Percentiles rank a stretch among this genome's conserved stretches.
Conservation (phyloP, 2,888 invertebrate genomes). For the Pilophorus perplexus region DNA sequence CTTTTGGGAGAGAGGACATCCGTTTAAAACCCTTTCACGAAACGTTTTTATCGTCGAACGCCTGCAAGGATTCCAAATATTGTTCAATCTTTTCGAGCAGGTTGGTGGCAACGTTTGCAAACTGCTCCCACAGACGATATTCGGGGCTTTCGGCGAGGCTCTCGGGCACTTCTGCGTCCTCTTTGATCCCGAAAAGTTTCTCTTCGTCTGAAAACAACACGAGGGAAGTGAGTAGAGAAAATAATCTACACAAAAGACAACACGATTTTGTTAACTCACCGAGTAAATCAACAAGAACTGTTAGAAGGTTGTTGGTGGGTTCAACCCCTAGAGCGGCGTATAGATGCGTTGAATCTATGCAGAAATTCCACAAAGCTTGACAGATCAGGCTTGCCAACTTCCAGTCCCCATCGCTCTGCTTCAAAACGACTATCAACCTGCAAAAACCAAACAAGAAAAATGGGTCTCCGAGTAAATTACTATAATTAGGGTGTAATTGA, state of each 20-base stretch:
- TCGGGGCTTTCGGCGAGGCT: constrained; percentile 55
- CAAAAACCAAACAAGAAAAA: no score
- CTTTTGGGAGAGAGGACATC: no score
- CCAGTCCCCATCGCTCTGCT: constrained; percentile 65
- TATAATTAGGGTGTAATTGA: no score
- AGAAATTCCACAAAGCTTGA: constrained; percentile 70
- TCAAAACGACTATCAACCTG: constrained; percentile 58
- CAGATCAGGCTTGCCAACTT: constrained; percentile 69
- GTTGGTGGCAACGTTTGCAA: constrained; percentile 71
- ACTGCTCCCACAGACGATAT: constrained; percentile 67
- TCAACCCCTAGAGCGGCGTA: constrained; percentile 56
- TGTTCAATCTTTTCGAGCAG: constrained; percentile 63
- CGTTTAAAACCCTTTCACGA: no score
- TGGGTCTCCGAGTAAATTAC: no score
- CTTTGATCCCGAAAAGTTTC: constrained; percentile 56
- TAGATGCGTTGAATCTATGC: constrained; percentile 54
- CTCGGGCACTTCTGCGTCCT: constrained; percentile 54
- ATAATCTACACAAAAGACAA: no score
- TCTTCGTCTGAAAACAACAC: constrained; percentile 58
- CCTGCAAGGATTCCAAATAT: constrained; percentile 47
- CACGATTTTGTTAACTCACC: constrained; percentile 51
- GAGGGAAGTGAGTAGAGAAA: constrained; percentile 2
- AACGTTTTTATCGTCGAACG: constrained; percentile 41
- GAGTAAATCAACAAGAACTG: constrained; percentile 58
- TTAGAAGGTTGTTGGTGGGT: constrained; percentile 58